A percentile compares a stretch with the other conserved stretches of the same genome.
Evolutionary conservation across 1,140 invertebrate genomes (phyloP).

Genomic region (Temnothorax longispinosus): DNA sequence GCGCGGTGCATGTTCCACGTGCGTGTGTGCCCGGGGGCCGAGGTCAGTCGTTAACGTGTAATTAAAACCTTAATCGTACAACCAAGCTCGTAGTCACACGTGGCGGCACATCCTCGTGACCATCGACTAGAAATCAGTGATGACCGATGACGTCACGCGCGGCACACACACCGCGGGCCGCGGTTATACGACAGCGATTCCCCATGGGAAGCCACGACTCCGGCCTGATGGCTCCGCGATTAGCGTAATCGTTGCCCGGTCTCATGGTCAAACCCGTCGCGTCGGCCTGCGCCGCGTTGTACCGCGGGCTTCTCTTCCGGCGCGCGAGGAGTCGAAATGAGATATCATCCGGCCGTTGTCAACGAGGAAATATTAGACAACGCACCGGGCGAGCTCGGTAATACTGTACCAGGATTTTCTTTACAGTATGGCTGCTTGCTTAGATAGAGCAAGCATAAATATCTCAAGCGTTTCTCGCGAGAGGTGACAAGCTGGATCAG

Average conservation of each 20-base stretch:
- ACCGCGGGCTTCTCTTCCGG: not conserved
- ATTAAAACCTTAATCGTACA: slow-evolving; percentile 41
- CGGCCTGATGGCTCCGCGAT: not conserved
- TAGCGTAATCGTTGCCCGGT: slow-evolving; percentile 34
- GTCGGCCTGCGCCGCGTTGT: not conserved
- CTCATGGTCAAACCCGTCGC: slow-evolving; percentile 19
- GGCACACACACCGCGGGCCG: not conserved
- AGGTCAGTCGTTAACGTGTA: not conserved
- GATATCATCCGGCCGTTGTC: not conserved
- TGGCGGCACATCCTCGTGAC: slow-evolving; percentile 40
- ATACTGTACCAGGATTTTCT: slow-evolving; percentile 70
- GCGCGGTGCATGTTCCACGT: not conserved
- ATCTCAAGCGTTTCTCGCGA: slow-evolving; percentile 36
- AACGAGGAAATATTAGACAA: slow-evolving; percentile 14
- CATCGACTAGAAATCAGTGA: slow-evolving; percentile 59
- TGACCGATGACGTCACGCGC: slow-evolving; percentile 57
- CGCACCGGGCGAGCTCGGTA: not conserved
- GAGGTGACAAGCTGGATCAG: slow-evolving; percentile 36
- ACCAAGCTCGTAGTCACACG: slow-evolving; percentile 10
- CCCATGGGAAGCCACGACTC: slow-evolving; percentile 45
- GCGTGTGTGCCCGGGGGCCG: not conserved
- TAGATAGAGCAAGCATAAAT: not conserved
- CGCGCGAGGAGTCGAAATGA: not conserved
- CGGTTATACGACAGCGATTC: slow-evolving; percentile 11
- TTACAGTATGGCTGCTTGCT: slow-evolving; percentile 60